Evolutionary conservation across 2,113 vertebrate genomes (phyloP), one percentile per base, ranked within the genome.

Genomic region (Pelvicachromis taeniatus): DNA sequence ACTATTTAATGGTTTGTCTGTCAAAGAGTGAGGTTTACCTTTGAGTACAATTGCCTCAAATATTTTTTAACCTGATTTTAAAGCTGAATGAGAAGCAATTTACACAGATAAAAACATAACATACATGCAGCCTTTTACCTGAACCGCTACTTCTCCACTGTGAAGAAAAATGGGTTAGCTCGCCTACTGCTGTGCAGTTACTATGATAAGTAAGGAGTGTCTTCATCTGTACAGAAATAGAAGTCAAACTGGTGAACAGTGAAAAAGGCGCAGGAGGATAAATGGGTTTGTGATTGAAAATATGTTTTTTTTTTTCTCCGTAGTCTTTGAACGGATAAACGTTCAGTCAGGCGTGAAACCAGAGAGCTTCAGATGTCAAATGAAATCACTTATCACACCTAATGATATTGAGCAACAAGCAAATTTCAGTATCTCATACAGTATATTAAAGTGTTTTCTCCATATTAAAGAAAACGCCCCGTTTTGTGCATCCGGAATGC

Each of bases 141-240:
- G 81, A 84, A 82, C 78, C 12, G 35, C 78, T 85, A 78, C 81
- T 50, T 90, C 83, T 86, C 70, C 85, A 83, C 80, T 91, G 86
- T 89, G 83, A 87, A 77, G 70, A 59, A 73, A 73, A 78, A 23
- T 38, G 59, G 75, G 79, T 87, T 58, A 77, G 56, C 29, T 63
- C 19, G 68, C 68, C 89, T 89, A 92, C 92, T 92, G 87, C 93
- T 91, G 80, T 89, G 93, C 92, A 91, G 90, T 95, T 90, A 75
- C 78, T 86, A 79, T 56, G 59, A 87, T 86, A 56, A 85, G 80
- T 40, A 31, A 42, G 79, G 50, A 65, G 6, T 73, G 82, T 84
- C 77, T 48, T 80, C 79, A 68, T 89, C 65, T 81, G 54, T 80
- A 56, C 78, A 73, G 31, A 61, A 83, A 81, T 55, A 40, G 31